Percentiles rank a stretch among this genome's conserved stretches.
phyloP scores from a whole-genome alignment of 2,797 vertebrate species.

The Rhincodon typus region DNA sequence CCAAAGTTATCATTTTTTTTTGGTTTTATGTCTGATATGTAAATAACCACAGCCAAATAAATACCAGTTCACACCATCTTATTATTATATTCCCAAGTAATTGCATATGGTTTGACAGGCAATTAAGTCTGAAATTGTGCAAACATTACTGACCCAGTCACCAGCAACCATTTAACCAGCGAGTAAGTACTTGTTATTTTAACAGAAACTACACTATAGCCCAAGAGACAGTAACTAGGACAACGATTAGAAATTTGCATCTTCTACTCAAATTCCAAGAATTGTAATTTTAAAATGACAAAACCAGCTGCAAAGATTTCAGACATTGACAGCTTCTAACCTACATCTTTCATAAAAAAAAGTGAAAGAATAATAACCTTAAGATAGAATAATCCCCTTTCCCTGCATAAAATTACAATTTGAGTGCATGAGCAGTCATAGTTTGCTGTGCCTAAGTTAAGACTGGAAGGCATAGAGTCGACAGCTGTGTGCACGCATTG shows the following conservation, averaged over 20 bases:
- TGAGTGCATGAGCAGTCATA: background rate
- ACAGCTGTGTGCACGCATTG: background rate
- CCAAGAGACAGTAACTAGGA: background rate
- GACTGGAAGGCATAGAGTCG: background rate
- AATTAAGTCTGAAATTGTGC: background rate
- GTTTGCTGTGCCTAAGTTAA: background rate
- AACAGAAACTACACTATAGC: background rate
- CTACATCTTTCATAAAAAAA: background rate
- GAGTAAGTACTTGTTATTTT: background rate
- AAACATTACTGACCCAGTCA: slow-evolving; percentile 8
- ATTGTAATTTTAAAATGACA: background rate
- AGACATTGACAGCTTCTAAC: background rate
- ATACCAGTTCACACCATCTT: background rate
- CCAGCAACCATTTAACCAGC: background rate
- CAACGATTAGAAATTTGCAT: background rate
- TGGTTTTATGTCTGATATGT: too few relatives aligned
- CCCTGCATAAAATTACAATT: background rate
- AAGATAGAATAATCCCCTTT: background rate
- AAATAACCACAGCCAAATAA: background rate
- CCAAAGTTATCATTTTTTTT: background rate
- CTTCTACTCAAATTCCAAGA: background rate
- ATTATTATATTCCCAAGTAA: background rate
- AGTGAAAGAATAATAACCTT: background rate
- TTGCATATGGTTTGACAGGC: background rate
- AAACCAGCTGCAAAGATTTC: slow-evolving; percentile 7